These are phyloP conservation scores for Volucella zonaria DNA, from an alignment of 2,888 invertebrate species.

Conservation along the genomic window DNA sequence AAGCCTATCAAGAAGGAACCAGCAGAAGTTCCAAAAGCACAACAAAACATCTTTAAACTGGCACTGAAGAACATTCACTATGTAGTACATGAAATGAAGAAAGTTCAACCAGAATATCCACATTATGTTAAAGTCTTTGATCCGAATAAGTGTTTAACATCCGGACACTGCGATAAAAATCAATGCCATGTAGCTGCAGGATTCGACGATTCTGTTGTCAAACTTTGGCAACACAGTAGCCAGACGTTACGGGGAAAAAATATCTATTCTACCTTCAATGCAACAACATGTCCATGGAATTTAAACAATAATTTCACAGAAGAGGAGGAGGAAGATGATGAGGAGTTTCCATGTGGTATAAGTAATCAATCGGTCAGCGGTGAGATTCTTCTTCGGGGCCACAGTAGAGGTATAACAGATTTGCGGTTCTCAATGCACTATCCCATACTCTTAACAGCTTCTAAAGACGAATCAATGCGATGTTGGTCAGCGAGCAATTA, in stretches of 20 bases:
- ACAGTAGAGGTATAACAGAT: constrained; percentile 88
- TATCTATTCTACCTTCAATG: constrained; percentile 77
- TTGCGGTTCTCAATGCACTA: constrained; percentile 84
- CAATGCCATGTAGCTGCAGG: constrained; percentile 82
- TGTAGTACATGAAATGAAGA: constrained; percentile 55
- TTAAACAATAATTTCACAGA: constrained; percentile 77
- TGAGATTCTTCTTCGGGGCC: constrained; percentile 87
- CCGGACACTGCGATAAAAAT: constrained; percentile 78
- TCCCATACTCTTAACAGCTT: constrained; percentile 87
- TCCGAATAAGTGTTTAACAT: constrained; percentile 75
- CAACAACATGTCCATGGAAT: constrained; percentile 79
- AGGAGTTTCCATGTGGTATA: constrained; percentile 78
- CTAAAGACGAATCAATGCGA: constrained; percentile 90
- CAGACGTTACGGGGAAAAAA: constrained; percentile 79
- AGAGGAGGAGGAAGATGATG: constrained; percentile 75
- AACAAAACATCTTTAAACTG: constrained; percentile 59
- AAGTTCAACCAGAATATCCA: constrained; percentile 58
- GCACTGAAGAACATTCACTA: constrained; percentile 56
- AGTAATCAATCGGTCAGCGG: constrained; percentile 82
- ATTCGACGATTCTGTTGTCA: constrained; percentile 80
- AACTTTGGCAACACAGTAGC: constrained; percentile 81
- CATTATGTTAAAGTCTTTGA: constrained; percentile 73
- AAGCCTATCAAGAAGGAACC: constrained; percentile 38
- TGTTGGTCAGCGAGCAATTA: constrained; percentile 88
- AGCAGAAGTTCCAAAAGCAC: constrained; percentile 46